Percentiles rank a stretch among this genome's conserved stretches.
Evolutionary conservation across 2,797 vertebrate species (phyloP).

Genomic region (Anguilla marmorata): DNA sequence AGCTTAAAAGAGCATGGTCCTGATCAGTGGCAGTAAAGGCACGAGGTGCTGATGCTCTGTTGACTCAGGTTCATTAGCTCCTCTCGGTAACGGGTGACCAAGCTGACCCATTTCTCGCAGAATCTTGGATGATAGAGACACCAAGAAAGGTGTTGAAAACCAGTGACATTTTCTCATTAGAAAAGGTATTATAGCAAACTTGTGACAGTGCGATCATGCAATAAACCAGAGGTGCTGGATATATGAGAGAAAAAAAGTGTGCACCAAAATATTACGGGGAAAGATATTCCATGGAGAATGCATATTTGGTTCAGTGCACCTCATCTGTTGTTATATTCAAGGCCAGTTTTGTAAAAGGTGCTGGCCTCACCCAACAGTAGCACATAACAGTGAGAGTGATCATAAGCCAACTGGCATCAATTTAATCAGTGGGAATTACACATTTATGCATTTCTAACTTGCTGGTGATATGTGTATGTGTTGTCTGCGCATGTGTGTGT

Average conservation of each 20-base stretch:
- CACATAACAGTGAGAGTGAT: too few relatives aligned
- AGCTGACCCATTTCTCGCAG: background rate
- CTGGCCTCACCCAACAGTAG: too few relatives aligned
- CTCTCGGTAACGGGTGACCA: background rate
- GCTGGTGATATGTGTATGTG: slow-evolving; percentile 1
- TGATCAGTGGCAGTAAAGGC: background rate
- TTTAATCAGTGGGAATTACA: background rate
- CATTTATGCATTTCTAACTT: background rate
- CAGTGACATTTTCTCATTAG: background rate
- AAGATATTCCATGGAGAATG: background rate
- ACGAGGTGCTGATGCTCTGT: background rate
- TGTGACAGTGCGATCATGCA: background rate
- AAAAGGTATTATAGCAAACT: background rate
- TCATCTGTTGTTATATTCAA: background rate
- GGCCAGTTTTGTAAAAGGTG: background rate
- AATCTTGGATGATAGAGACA: background rate
- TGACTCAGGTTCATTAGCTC: background rate
- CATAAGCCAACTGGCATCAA: too few relatives aligned
- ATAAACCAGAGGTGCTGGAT: background rate
- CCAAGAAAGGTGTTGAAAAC: background rate
- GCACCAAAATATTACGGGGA: background rate
- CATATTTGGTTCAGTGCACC: background rate
- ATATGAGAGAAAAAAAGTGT: background rate
- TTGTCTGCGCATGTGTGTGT: slow-evolving; percentile 16
- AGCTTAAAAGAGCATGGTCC: background rate